A percentile compares a stretch with the other conserved stretches of the same genome.
phyloP scores from a whole-genome alignment of 2,888 invertebrate species.

The Nymphalis urticae region DNA sequence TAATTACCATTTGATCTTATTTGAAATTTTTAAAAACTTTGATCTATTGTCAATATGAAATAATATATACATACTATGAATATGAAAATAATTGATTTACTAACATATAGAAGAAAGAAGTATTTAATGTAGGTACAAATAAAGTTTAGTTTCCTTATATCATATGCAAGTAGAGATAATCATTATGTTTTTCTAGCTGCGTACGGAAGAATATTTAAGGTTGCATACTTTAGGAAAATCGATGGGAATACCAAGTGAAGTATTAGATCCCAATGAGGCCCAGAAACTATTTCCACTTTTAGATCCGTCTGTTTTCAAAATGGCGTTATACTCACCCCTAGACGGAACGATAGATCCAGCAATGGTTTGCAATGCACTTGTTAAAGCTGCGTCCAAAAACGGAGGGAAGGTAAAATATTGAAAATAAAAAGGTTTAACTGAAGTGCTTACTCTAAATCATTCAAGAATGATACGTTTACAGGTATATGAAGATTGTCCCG shows the following conservation, averaged over 20 bases:
- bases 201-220: conserved; percentile 92
- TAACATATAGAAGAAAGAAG: not conserved
- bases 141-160: not conserved
- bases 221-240: conserved; percentile 90
- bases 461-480: conserved; percentile 49
- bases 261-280: conserved; percentile 87
- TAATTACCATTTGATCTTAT: too few relatives aligned
- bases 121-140: not conserved
- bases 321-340: conserved; percentile 88
- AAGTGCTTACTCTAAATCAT: not conserved
- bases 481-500: conserved; percentile 89
- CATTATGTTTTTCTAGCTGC: conserved; percentile 72
- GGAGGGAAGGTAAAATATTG: conserved; percentile 84
- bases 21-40: too few relatives aligned
- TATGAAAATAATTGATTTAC: too few relatives aligned
- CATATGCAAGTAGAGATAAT: not conserved
- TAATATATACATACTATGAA: too few relatives aligned
- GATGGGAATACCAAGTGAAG: conserved; percentile 87
- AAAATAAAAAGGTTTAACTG: not conserved
- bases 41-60: too few relatives aligned
- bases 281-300: conserved; percentile 89
- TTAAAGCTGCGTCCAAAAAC: conserved; percentile 85
- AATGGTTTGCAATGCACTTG: conserved; percentile 88
- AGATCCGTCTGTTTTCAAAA: conserved; percentile 87
- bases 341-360: conserved; percentile 94